Percentiles rank a stretch among this genome's conserved stretches.
Conservation (phyloP, 2,888 invertebrate genomes). For the Mesodorylaimus sp. region DNA sequence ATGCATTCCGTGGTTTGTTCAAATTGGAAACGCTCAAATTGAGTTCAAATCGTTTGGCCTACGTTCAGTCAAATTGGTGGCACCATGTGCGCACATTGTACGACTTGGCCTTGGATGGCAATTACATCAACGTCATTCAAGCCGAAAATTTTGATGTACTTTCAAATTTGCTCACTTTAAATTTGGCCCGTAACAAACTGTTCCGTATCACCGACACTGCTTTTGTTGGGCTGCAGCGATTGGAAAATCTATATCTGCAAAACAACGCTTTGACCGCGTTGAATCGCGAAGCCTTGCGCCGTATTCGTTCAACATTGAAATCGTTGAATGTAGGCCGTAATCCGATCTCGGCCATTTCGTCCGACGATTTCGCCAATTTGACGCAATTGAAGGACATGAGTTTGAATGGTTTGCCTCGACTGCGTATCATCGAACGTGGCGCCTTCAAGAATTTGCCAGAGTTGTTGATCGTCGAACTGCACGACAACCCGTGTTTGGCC, state of each 20-base stretch:
- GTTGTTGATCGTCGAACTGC: constrained; percentile 28
- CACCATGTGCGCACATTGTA: neutral
- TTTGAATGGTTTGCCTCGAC: constrained; percentile 29
- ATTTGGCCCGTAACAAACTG: constrained; percentile 20
- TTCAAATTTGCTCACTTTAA: constrained; percentile 3
- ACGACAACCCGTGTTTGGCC: constrained; percentile 31
- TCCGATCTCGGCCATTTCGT: constrained; percentile 16
- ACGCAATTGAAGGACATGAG: constrained; percentile 25
- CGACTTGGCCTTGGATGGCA: constrained; percentile 8
- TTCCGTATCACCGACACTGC: constrained; percentile 29
- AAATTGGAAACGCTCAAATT: constrained; percentile 26
- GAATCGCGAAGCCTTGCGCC: constrained; percentile 14
- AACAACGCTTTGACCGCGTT: constrained; percentile 18
- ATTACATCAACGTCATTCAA: constrained; percentile 8
- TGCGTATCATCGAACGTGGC: constrained; percentile 30
- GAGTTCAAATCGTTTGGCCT: constrained; percentile 19
- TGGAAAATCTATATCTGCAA: constrained; percentile 21
- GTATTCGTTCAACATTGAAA: constrained; percentile 13
- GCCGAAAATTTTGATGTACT: constrained; percentile 5
- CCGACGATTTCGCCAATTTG: constrained; percentile 22
- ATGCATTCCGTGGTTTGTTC: constrained; percentile 27
- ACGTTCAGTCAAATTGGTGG: constrained; percentile 10
- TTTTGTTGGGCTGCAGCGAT: constrained; percentile 28
- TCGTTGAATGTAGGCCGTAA: constrained; percentile 19
- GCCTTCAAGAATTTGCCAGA: constrained; percentile 32